phyloP scores from a whole-genome alignment of 2,888 invertebrate genomes.

The Drosophila gaucha region DNA sequence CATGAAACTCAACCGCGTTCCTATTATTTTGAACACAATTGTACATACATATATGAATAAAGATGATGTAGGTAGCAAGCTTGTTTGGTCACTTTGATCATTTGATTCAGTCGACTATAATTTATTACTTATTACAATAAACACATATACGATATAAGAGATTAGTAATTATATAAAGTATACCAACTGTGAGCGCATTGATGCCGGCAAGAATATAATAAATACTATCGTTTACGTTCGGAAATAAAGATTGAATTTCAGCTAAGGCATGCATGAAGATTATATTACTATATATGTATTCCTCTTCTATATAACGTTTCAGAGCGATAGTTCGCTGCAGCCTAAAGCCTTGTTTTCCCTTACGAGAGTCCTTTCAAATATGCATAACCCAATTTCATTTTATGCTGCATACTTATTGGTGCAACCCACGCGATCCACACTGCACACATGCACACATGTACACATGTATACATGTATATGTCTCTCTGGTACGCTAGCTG shows the following conservation, averaged over 20 bases:
- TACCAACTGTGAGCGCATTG: constrained; percentile 11
- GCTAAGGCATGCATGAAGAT: too few species aligned
- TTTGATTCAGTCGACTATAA: constrained; percentile 4
- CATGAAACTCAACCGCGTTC: too few species aligned
- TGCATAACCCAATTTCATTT: constrained; percentile 67
- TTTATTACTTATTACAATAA: neutral
- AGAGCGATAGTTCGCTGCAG: neutral
- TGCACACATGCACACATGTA: neutral
- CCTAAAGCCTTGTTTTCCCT: constrained; percentile 3
- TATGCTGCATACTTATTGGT: constrained; percentile 56
- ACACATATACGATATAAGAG: neutral
- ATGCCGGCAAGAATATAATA: constrained; percentile 20
- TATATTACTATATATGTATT: neutral
- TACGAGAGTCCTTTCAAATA: constrained; percentile 40
- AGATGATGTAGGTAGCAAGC: constrained; percentile 16
- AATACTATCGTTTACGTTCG: constrained; percentile 16
- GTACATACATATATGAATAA: constrained; percentile 7
- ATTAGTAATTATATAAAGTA: constrained; percentile 29
- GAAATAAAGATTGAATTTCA: too few species aligned
- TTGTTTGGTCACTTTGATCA: constrained; percentile 8
- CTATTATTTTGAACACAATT: too few species aligned
- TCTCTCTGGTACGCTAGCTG: constrained; percentile 20
- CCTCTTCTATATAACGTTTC: neutral
- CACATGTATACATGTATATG: neutral
- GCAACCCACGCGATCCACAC: constrained; percentile 30